Evolutionary conservation across 2,113 vertebrate genomes (phyloP), one percentile per base, ranked within the genome.

Genomic region (Macquaria australasica): DNA sequence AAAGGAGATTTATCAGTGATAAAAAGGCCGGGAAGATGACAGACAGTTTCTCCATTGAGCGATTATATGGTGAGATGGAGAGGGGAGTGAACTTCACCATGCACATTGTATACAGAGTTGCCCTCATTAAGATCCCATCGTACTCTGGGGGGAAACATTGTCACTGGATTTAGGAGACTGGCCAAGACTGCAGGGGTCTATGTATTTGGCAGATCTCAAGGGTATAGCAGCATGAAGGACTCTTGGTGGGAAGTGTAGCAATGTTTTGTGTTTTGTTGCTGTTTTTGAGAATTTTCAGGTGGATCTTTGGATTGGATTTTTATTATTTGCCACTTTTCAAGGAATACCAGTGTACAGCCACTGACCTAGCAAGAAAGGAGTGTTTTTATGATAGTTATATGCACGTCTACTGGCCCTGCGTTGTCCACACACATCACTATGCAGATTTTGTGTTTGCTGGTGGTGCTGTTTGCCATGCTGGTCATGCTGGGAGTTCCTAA

Each of bases 61-160:
- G 15, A 16, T 56, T 78, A 77, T 67, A 81, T 77, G 83, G 53
- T 43, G 88, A 85, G 88, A 87, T 85, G 72, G 82, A 63, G 62
- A 84, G 77, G 78, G 85, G 91, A 73, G 76, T 79, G 86, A 82
- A 77, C 87, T 87, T 86, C 84, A 82, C 73, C 60, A 39, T 78
- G 64, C 71, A 84, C 81, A 86, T 91, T 91, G 81, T 87, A 68
- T 82, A 87, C 25, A 72, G 80, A 73, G 81, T 83, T 86, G 81
- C 83, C 71, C 93, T 93, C 93, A 93, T 94, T 93, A 94, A 74
- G 87, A 88, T 89, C 90, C 91, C 78, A 83, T 90, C 84, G 28
- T 88, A 34, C 82, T 86, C 76, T 64, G 70, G 77, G 84, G 86
- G 73, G 77, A 80, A 68, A 84, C 81, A 73, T 83, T 93, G 86